Evolutionary conservation across 2,797 vertebrate species (phyloP), one percentile per base, ranked within the genome.

Genomic region (Ctenochaetus hawaiiensis): DNA sequence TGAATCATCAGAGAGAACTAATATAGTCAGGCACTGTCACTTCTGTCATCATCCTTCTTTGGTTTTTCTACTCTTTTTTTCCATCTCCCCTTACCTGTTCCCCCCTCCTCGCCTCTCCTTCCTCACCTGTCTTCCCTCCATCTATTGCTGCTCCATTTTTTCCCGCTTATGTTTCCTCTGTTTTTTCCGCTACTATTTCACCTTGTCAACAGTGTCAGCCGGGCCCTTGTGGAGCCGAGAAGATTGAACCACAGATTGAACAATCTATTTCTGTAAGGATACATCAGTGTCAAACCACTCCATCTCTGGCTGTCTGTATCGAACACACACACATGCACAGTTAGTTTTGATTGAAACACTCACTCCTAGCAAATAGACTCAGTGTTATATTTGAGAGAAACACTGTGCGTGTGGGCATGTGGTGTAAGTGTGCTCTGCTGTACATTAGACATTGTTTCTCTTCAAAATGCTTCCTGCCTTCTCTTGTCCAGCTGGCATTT

Each of bases 211-310:
- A 89, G 76, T 87, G 84, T 89, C 89, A 86, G 87, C 80, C 53
- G 8, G 78, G 89, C 83, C 76, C 83, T 83, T 67, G 81, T 72
- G 79, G 84, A 87, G 90, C 78, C 23, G 67, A 86, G 80, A 86
- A 91, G 87, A 93, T 94, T 94, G 91, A 90, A 88, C 87, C 83
- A 64, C 84, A 91, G 89, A 93, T 91, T 93, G 93, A 91, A 93
- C 93, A 94, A 92, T 91, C 88, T 93, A 93, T 94, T 93, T 92
- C 87, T 91, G 91, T 91, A 84, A 90, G 79, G 90, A 93, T 90
- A 92, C 85, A 92, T 92, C 92, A 92, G 91, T 91, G 93, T 92
- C 90, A 91, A 88, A 90, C 80, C 92, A 90, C 90, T 92, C 89
- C 87, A 88, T 91, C 85, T 83, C 79, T 71, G 8, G 71, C 80